These are phyloP conservation scores for Sciurus niger DNA, from an alignment of 2,113 vertebrate genomes.

Conservation along the genomic window DNA sequence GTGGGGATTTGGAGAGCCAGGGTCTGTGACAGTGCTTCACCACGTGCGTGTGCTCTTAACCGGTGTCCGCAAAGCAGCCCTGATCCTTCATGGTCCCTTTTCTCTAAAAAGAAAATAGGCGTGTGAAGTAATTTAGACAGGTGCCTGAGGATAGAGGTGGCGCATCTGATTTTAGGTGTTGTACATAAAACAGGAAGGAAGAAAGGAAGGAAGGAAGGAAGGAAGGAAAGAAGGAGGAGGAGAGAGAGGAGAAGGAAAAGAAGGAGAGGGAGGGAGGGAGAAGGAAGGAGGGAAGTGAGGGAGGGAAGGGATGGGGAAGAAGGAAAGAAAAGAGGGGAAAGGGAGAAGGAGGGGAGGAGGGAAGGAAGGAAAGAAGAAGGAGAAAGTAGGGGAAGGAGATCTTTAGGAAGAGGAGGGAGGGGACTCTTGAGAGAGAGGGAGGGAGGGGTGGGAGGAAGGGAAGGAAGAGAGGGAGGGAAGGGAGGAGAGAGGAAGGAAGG, in stretches of 20 bases:
- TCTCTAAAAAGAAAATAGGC: slow-evolving; percentile 26
- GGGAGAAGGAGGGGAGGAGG: too few species aligned
- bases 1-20: background rate
- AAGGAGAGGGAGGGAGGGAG: too few species aligned
- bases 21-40: background rate
- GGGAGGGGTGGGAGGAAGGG: too few species aligned
- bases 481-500: rapidly evolving
- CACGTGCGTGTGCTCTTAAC: background rate
- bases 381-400: too few species aligned
- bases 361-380: too few species aligned
- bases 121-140: slow-evolving; percentile 11
- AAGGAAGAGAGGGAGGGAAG: background rate
- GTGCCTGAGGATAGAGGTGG: background rate
- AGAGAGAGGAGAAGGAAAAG: background rate
- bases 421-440: background rate
- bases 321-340: too few species aligned
- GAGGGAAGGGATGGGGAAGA: too few species aligned
- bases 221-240: background rate
- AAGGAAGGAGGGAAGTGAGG: too few species aligned
- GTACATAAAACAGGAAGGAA: background rate
- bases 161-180: background rate
- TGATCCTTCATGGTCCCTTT: background rate
- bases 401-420: too few species aligned
- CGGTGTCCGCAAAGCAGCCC: background rate
- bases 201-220: background rate